These are phyloP conservation scores for Stenoptilia bipunctidactyla DNA, from an alignment of 2,888 invertebrate genomes.

Conservation along the genomic window DNA sequence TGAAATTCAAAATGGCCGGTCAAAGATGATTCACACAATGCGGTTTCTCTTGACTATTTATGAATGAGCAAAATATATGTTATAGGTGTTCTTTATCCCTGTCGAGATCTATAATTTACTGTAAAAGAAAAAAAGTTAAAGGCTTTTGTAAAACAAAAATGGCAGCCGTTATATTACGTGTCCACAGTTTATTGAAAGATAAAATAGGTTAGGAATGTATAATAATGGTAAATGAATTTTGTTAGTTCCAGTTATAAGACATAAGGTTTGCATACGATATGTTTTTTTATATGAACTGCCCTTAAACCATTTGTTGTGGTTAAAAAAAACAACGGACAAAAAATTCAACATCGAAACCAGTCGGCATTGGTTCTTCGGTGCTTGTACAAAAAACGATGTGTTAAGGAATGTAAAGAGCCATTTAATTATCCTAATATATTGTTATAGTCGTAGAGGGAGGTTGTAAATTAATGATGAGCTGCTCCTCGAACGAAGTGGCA, in stretches of 20 bases:
- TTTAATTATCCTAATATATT: conserved; percentile 72
- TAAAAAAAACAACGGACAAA: conserved; percentile 51
- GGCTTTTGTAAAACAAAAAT: too few species aligned
- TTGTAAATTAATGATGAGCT: conserved; percentile 64
- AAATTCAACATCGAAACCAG: conserved; percentile 59
- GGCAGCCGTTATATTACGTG: conserved; percentile 13
- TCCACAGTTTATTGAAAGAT: conserved; percentile 30
- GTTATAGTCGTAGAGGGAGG: conserved; percentile 63
- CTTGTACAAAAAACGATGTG: conserved; percentile 66
- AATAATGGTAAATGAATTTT: too few species aligned
- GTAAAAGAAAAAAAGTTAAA: conserved; percentile 30
- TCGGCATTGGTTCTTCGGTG: conserved; percentile 59
- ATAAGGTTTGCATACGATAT: background rate
- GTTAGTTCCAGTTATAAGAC: too few species aligned
- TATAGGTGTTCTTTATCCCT: conserved; percentile 25
- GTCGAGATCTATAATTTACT: conserved; percentile 31
- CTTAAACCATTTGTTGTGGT: conserved; percentile 66
- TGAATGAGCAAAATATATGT: conserved; percentile 27
- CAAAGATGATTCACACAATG: conserved; percentile 34
- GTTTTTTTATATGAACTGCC: conserved; percentile 42
- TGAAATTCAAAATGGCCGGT: background rate
- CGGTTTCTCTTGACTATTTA: conserved; percentile 35
- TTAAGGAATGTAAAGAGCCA: conserved; percentile 70
- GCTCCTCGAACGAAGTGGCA: conserved; percentile 40
- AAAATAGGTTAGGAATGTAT: too few species aligned